A percentile compares a stretch with the other conserved stretches of the same genome.
Conservation (phyloP, 2,113 vertebrate genomes). For the Greenwoodochromis staneri region DNA sequence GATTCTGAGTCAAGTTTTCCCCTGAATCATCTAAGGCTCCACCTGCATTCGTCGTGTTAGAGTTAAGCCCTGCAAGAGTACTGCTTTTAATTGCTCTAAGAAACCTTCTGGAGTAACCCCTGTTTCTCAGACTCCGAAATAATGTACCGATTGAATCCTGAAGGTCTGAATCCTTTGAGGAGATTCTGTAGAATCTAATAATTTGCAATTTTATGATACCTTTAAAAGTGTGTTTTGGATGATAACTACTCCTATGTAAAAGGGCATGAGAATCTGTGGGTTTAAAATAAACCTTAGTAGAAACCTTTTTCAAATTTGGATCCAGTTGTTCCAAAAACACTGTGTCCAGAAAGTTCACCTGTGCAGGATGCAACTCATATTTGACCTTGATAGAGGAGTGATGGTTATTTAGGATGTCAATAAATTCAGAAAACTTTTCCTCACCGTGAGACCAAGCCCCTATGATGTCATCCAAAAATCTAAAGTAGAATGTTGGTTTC, state of each 20-base stretch:
- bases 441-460: neutral
- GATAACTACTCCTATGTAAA: neutral
- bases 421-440: neutral
- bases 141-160: neutral
- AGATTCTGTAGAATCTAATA: neutral
- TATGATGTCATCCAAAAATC: neutral
- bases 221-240: neutral
- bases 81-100: neutral
- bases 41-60: neutral
- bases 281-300: neutral
- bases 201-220: neutral
- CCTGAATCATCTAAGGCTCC: neutral
- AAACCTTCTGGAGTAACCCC: neutral
- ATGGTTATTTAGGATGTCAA: neutral
- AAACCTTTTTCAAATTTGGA: neutral
- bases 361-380: neutral
- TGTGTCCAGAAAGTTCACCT: neutral
- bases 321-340: neutral
- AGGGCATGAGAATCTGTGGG: neutral
- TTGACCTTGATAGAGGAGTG: neutral
- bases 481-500: neutral
- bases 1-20: neutral
- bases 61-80: neutral
- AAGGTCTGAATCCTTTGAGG: neutral
- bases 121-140: neutral